A percentile compares a stretch with the other conserved stretches of the same genome.
Conservation (phyloP, 1,140 invertebrate genomes). For the Atta cephalotes region DNA sequence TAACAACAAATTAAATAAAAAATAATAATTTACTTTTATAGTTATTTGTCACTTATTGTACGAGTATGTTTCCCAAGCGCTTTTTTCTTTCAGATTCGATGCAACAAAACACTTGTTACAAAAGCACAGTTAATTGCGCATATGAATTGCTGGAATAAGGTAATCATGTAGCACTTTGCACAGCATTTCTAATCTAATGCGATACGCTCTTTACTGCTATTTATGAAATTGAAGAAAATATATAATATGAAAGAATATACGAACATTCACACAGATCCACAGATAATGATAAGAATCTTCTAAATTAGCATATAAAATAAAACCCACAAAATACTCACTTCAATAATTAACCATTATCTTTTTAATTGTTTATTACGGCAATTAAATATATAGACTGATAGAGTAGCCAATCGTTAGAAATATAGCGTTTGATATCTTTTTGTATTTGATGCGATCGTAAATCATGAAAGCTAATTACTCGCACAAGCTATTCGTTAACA, state of each 20-base stretch:
- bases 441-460: background rate
- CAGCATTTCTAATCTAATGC: background rate
- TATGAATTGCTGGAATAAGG: background rate
- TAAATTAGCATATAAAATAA: background rate
- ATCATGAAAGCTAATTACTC: background rate
- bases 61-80: no score
- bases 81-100: background rate
- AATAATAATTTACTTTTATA: background rate
- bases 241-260: background rate
- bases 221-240: background rate
- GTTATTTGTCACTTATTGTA: background rate
- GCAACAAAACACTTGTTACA: background rate
- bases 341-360: background rate
- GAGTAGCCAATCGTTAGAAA: background rate
- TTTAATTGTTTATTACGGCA: background rate
- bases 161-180: background rate
- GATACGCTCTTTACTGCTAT: background rate
- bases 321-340: background rate
- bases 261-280: background rate
- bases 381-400: background rate
- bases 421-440: background rate
- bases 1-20: conserved; percentile 7
- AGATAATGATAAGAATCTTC: background rate
- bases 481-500: background rate
- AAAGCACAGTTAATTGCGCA: background rate